Evolutionary conservation across 2,113 vertebrate species (phyloP).

Genomic region (Coturnix japonica): DNA sequence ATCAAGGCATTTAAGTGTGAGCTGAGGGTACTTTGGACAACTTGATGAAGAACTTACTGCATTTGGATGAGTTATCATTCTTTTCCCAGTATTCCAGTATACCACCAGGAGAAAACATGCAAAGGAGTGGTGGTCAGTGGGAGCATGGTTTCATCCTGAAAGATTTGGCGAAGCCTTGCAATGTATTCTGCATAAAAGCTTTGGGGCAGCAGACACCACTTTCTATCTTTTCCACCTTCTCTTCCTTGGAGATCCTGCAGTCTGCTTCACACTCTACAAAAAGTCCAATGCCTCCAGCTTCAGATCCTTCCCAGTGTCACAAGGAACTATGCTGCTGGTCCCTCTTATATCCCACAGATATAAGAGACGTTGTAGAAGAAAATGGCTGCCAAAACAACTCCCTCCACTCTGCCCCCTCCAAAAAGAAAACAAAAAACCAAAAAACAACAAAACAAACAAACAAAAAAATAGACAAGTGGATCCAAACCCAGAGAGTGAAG

Average conservation of each 20-base stretch:
- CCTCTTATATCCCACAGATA: background rate
- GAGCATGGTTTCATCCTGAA: fast-evolving
- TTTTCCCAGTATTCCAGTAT: background rate
- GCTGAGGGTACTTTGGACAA: background rate
- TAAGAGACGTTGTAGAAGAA: background rate
- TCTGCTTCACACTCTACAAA: background rate
- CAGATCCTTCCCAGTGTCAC: background rate
- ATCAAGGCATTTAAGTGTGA: background rate
- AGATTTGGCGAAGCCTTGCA: background rate
- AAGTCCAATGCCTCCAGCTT: background rate
- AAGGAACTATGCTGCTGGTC: background rate
- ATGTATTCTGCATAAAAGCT: background rate
- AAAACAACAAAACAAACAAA: too few species aligned
- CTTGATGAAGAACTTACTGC: background rate
- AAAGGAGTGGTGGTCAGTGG: background rate
- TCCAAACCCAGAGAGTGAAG: background rate
- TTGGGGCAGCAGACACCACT: background rate
- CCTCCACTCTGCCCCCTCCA: too few species aligned
- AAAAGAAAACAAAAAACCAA: background rate
- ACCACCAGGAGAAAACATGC: background rate
- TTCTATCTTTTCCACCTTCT: background rate
- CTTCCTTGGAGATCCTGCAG: background rate
- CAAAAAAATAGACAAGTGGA: background rate
- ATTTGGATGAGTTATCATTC: background rate
- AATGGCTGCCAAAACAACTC: background rate